These are phyloP conservation scores for Geotrypetes seraphini DNA, from an alignment of 2,797 vertebrate species.

Conservation along the genomic window DNA sequence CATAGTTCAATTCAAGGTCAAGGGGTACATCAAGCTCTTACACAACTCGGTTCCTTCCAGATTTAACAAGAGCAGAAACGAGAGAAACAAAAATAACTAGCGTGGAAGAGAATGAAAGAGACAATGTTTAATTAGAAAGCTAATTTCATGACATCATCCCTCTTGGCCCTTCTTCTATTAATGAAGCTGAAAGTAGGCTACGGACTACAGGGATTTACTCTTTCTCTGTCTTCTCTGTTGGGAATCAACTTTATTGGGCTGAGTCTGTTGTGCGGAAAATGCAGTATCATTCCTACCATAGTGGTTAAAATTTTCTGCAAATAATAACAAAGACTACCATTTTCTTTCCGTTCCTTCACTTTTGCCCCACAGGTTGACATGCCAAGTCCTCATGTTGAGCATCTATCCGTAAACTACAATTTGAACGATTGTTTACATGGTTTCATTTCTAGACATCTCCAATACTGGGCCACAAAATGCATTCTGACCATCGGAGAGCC, in stretches of 20 bases:
- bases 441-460: no score
- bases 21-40: no score
- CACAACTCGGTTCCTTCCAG: no score
- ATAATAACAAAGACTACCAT: conserved; percentile 20
- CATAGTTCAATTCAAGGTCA: no score
- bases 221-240: conserved; percentile 29
- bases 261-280: conserved; percentile 41
- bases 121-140: conserved; percentile 52
- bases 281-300: conserved; percentile 44
- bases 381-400: no score
- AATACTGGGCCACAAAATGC: no score
- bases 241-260: conserved; percentile 36
- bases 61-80: no score
- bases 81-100: neutral
- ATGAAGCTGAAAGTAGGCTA: conserved; percentile 52
- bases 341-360: conserved; percentile 22
- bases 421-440: no score
- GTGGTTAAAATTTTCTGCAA: conserved; percentile 35
- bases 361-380: conserved; percentile 36
- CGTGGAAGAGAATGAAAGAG: conserved; percentile 21
- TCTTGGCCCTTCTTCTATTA: conserved; percentile 49
- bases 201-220: conserved; percentile 35
- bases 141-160: conserved; percentile 53
- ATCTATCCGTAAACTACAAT: no score
- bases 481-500: no score